Base-by-base conservation (phyloP, 2,888 invertebrate species). In the Argyra leucocephala region DNA sequence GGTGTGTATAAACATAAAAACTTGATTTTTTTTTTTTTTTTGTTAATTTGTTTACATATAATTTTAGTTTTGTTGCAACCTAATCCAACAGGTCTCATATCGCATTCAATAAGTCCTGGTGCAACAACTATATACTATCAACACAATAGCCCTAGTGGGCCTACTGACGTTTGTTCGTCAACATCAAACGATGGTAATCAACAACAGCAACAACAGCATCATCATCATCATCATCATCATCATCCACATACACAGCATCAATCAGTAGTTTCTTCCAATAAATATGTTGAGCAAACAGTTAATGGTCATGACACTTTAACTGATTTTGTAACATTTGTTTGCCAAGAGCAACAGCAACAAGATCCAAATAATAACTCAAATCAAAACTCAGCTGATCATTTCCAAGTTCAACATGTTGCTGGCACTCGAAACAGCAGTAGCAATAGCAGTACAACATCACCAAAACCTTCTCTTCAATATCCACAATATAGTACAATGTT, bases 281-380 rank as follows among this genome's bases (percentile, higher is more conserved):
- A 24, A 61, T 24, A 24, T 24, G 12, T 18, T 26, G 61, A 61
- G 9, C 61, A 61, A 26, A 26, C 23, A 1, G 77, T 82, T 9
- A 91, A 90, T 73, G 88, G 91, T 1, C 91, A 92, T 76, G 96
- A 96, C 79, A 93, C 93, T 0, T 86, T 96, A 70, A 91, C 94
- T 2, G 96, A 97, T 81, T 96, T 96, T 80, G 96, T 96, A 70
- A 95, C 96, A 61, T 93, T 96, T 76, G 96, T 96, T 64, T 96
- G 96, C 77, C 96, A 96, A 81, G 96, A 96, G 48, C 65, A 61
- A n/a, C 70, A 66, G 60, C 66, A 67, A 57, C 67, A 69, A 59
- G 63, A 67, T 21, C 72, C 70, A 67, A 68, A 66, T 61, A n/a
- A 58, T 63, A 61, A 64, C 21, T 60, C 60, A 10, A 64, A 65